Evolutionary conservation across 64 coral and sea anemone genomes (phyloP), one percentile per base, ranked within the genome.

Genomic region (Porites australiensis): DNA sequence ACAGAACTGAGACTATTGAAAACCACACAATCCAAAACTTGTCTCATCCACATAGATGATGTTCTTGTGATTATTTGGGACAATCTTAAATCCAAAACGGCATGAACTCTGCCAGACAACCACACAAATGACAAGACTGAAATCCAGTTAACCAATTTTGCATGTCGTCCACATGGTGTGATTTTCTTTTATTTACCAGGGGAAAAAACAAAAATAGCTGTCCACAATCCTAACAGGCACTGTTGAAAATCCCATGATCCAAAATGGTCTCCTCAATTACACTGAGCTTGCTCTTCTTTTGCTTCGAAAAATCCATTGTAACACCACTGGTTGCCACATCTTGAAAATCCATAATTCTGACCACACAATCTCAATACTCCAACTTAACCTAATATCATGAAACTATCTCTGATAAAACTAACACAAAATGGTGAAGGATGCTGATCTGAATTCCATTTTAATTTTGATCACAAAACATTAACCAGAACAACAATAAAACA

Each of bases 1-100:
- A 37, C 53, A 58, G 55, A 79, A 2, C 47, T 53, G 49, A 77
- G 15, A 75, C 12, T 27, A 27, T 15, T 46, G 13, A 82, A 0
- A 51, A 13, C 81, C 81, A 84, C 14, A 84, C 63, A 68, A 83
- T 50, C 45, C 73, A 76, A 49, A 19, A 13, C 50, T 45, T 76
- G 3, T 51, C 47, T 50, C 15, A 3, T 76, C 46, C 5, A 18
- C 0, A 13, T 13, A 11, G 16, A 8, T 14, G 0, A 59, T 9
- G 7, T 52, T 16, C 3, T 15, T 8, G 73, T 50, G 16, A 13
- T 73, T 44, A 46, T 70, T 16, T 13, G 62, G 62, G n/a, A 70
- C 66, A 23, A 70, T 44, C 70, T 76, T 50, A 12, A 76, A 45
- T 50, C 18, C 19, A 18, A 76, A 0, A 57, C 54, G 54, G 6